phyloP scores from a whole-genome alignment of 2,888 invertebrate genomes.

The Desoria tigrina region DNA sequence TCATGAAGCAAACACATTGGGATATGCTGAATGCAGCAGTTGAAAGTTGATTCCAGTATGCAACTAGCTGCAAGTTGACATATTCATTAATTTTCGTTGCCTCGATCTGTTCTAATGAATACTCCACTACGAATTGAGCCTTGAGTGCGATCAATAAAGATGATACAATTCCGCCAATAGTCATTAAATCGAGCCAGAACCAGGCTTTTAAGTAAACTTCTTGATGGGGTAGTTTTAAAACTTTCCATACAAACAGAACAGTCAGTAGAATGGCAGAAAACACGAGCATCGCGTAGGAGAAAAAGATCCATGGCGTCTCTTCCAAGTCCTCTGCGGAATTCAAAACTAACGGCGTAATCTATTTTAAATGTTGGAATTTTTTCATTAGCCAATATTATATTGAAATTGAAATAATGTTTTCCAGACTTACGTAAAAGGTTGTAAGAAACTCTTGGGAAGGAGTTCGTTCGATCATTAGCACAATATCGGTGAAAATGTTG shows the following conservation, averaged over 20 bases:
- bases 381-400: too few relatives aligned
- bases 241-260: constrained; percentile 1
- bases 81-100: constrained; percentile 28
- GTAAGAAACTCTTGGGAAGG: constrained; percentile 28
- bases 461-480: constrained; percentile 34
- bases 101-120: constrained; percentile 15
- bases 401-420: too few relatives aligned
- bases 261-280: neutral
- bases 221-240: neutral
- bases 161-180: constrained; percentile 22
- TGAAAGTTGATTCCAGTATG: constrained; percentile 33
- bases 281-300: neutral
- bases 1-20: constrained; percentile 33
- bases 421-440: constrained; percentile 23
- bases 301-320: constrained; percentile 10
- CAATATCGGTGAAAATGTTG: constrained; percentile 40
- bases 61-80: constrained; percentile 32
- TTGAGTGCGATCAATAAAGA: constrained; percentile 21
- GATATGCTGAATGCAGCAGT: constrained; percentile 27
- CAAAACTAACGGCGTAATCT: constrained; percentile 35
- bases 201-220: neutral
- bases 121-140: neutral
- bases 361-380: too few relatives aligned
- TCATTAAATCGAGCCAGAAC: constrained; percentile 37
- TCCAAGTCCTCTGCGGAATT: constrained; percentile 25